Evolutionary conservation across 2,888 invertebrate genomes (phyloP).

Genomic region (Anagyrus pseudococci): DNA sequence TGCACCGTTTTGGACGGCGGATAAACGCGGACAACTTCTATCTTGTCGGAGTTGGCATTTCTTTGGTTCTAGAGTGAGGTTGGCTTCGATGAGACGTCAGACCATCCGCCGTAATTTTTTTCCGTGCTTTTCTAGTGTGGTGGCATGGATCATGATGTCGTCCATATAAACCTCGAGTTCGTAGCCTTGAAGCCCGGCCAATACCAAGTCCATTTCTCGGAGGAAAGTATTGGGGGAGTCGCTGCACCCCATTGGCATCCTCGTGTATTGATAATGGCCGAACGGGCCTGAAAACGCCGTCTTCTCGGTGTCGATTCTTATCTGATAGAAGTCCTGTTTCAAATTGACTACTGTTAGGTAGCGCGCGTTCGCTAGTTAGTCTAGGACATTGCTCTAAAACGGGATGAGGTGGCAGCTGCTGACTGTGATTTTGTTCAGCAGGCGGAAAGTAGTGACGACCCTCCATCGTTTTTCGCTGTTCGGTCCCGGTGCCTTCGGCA

Average conservation of each 20-base stretch:
- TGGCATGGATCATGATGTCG: not conserved
- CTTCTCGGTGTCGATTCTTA: not conserved
- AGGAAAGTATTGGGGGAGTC: not conserved
- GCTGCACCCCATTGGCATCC: slow-evolving; percentile 1
- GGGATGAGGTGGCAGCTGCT: not conserved
- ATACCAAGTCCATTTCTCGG: not conserved
- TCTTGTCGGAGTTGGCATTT: not conserved
- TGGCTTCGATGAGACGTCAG: not conserved
- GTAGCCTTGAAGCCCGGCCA: not conserved
- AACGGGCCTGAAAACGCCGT: not conserved
- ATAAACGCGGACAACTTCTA: not conserved
- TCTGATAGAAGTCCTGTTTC: not conserved
- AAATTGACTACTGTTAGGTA: not conserved
- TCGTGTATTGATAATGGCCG: slow-evolving; percentile 3
- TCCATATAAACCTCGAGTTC: slow-evolving; percentile 10
- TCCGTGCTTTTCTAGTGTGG: not conserved
- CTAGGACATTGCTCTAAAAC: not conserved
- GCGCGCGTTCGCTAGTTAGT: not conserved
- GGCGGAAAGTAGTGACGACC: not conserved
- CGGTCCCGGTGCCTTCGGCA: not conserved
- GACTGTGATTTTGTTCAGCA: not conserved
- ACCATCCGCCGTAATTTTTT: not conserved
- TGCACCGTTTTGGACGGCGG: not conserved
- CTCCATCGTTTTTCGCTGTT: not conserved
- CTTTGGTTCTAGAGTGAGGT: not conserved